These are phyloP conservation scores for Mionectes olivaceus DNA, from an alignment of 2,797 vertebrate species.

Conservation along the genomic window DNA sequence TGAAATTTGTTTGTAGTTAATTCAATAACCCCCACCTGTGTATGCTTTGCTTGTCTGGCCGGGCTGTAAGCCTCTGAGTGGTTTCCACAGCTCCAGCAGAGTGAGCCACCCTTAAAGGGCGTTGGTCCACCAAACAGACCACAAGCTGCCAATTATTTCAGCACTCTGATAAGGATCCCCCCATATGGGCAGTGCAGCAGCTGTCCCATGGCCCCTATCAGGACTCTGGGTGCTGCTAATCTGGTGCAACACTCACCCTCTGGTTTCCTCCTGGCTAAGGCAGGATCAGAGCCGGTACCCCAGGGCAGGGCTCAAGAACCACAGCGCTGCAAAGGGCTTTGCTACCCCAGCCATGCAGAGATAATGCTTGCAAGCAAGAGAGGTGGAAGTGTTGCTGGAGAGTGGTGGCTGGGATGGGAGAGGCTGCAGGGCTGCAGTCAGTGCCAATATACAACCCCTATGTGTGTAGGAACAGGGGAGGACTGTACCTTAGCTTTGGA, in stretches of 20 bases:
- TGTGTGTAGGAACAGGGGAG: neutral
- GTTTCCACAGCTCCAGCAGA: neutral
- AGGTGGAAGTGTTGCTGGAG: neutral
- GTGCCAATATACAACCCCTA: neutral
- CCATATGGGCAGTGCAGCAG: fast-evolving
- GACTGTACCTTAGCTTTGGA: neutral
- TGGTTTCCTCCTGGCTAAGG: conserved; percentile 15
- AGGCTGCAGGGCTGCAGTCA: neutral
- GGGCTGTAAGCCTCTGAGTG: neutral
- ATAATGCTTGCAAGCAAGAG: neutral
- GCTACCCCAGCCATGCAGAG: neutral
- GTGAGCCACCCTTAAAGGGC: neutral
- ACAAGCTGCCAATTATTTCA: neutral
- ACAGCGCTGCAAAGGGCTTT: fast-evolving
- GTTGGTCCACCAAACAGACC: neutral
- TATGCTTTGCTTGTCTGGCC: neutral
- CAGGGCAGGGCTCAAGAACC: neutral
- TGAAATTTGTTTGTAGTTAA: neutral
- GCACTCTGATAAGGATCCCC: neutral
- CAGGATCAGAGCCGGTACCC: neutral
- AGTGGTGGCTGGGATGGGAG: neutral
- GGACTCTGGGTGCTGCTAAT: neutral
- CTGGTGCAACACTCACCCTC: neutral
- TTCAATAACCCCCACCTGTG: fast-evolving
- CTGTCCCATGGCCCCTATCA: neutral